phyloP scores from a whole-genome alignment of 2,888 invertebrate species.

The Nomada goodeniana region DNA sequence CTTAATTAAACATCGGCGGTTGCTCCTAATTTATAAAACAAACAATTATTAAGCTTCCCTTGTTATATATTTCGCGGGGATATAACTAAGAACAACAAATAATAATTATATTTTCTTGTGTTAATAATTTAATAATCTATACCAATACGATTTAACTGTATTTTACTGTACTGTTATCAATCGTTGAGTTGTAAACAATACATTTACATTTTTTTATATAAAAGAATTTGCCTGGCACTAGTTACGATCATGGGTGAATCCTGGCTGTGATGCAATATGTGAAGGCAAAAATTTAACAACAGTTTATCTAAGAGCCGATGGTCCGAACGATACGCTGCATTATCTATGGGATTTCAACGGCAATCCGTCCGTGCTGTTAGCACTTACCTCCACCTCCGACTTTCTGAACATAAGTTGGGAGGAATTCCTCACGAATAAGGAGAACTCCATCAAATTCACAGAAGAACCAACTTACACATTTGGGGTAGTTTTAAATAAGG shows the following conservation, averaged over 20 bases:
- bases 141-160: not conserved
- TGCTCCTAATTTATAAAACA: not conserved
- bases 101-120: not conserved
- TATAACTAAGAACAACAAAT: not conserved
- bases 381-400: constrained; percentile 85
- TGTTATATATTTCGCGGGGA: not conserved
- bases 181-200: constrained; percentile 35
- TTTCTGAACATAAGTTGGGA: constrained; percentile 86
- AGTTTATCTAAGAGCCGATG: constrained; percentile 86
- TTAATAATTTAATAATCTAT: not conserved
- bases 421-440: constrained; percentile 76
- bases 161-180: constrained; percentile 4
- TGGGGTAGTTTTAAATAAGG: constrained; percentile 87
- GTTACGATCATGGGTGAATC: constrained; percentile 79
- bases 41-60: not conserved
- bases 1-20: no score
- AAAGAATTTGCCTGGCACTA: constrained; percentile 69
- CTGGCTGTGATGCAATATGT: constrained; percentile 80
- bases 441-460: constrained; percentile 83
- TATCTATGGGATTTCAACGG: constrained; percentile 89
- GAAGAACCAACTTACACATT: constrained; percentile 86
- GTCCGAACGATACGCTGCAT: constrained; percentile 87
- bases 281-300: constrained; percentile 82
- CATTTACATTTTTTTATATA: constrained; percentile 61
- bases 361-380: constrained; percentile 86